Evolutionary conservation across 2,797 vertebrate genomes (phyloP), one percentile per base, ranked within the genome.

Genomic region (Pangasius larnaudii): DNA sequence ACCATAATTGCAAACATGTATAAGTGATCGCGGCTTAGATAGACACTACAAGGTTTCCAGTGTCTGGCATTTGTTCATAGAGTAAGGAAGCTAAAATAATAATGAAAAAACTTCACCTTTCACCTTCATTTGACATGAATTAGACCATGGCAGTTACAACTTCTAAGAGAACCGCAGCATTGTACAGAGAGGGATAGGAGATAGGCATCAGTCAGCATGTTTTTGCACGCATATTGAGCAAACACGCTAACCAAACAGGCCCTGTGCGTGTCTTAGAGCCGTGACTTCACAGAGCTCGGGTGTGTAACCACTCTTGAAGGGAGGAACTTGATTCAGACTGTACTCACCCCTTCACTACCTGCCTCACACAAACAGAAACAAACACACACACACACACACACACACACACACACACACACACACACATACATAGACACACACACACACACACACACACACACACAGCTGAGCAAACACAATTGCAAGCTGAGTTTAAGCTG

Each of bases 131-230:
- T 88, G 58, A 69, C 67, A 85, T 74, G 56, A 65, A 77, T 75
- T 84, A 77, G 53, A 72, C 51, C 5, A 11, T 46, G 51, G 65
- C 87, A 88, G 51, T 85, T 85, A 61, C 33, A 88, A 85, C 53
- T 58, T 85, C 63, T 69, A 81, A 79, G 42, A 85, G 58, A 79
- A 88, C 46, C 65, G 19, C 82, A 69, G 46, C 63, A 84, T 91
- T 91, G 94, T 95, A 94, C 94, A 95, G 93, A 94, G 58, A 22
- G n/a, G 59, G 81, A 16, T 58, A 59, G 39, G 88, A 88, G 92
- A 94, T 93, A 93, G 89, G 84, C 86, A 91, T 94, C 92, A 92
- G 91, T 94, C 93, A 93, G 89, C 92, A 94, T 92, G 92, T 95
- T 95, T 95, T 94, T 92, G 92, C 93, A 95, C 88, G 92, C 90